Conservation (phyloP, 1,140 invertebrate genomes). For the Spodoptera litura region DNA sequence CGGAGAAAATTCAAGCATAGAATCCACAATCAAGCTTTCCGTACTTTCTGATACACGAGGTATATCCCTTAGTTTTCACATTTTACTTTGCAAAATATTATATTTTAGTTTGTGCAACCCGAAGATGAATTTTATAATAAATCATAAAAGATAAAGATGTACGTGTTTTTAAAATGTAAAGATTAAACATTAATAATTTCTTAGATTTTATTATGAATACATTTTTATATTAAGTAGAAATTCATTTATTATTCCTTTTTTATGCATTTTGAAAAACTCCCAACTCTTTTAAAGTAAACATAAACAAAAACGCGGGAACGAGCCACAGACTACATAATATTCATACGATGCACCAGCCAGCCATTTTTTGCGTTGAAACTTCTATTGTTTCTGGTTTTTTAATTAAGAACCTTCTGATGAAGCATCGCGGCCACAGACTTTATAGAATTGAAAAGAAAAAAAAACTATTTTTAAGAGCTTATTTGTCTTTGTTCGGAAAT, state of each 20-base stretch:
- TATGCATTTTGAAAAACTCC: neutral
- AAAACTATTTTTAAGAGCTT: constrained; percentile 38
- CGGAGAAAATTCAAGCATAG: too few species aligned
- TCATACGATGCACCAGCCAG: constrained; percentile 39
- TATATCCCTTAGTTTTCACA: neutral
- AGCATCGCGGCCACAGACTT: constrained; percentile 42
- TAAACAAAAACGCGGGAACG: constrained; percentile 15
- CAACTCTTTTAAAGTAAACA: constrained; percentile 1
- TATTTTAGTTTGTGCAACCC: too few species aligned
- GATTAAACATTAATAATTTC: too few species aligned
- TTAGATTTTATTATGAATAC: too few species aligned
- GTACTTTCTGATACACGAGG: too few species aligned
- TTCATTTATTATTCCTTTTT: too few species aligned
- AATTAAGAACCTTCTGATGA: constrained; percentile 51
- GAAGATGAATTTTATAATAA: too few species aligned
- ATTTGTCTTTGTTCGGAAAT: constrained; percentile 34
- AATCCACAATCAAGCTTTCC: too few species aligned
- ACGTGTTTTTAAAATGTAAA: too few species aligned
- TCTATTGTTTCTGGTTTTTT: constrained; percentile 58
- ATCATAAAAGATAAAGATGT: too few species aligned
- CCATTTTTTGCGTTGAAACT: constrained; percentile 55
- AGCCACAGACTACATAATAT: constrained; percentile 44
- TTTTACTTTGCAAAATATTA: neutral
- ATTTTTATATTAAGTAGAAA: too few species aligned
- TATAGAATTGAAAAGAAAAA: constrained; percentile 45